Conservation (phyloP, 2,888 invertebrate species). For the Linnaemya tessellans region DNA sequence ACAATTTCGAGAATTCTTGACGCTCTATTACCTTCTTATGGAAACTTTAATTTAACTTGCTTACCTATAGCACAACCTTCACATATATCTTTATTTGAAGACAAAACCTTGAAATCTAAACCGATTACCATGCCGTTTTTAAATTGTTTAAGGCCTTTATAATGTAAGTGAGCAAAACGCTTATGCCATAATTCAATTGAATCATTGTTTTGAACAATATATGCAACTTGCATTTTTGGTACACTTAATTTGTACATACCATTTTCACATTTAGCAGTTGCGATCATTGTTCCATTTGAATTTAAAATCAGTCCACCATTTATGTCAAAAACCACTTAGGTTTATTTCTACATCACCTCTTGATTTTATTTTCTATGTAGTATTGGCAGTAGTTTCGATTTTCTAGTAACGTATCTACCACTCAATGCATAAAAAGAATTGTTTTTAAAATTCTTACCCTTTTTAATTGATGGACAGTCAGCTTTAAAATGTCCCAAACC, state of each 20-base stretch:
- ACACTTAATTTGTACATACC: neutral
- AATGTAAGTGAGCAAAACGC: conserved; percentile 40
- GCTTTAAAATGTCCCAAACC: conserved; percentile 46
- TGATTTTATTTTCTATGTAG: neutral
- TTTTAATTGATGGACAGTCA: conserved; percentile 9
- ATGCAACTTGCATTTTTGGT: neutral
- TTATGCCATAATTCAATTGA: conserved; percentile 1
- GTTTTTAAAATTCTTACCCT: conserved; percentile 10
- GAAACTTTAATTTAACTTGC: conserved; percentile 72
- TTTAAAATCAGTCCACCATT: conserved; percentile 2
- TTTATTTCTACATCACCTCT: neutral
- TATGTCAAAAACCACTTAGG: conserved; percentile 2
- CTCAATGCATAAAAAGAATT: conserved; percentile 29
- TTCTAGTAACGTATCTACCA: conserved; percentile 5
- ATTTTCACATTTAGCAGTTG: conserved; percentile 2
- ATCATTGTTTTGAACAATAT: neutral
- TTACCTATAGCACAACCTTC: conserved; percentile 73
- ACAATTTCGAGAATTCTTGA: conserved; percentile 75
- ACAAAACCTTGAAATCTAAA: conserved; percentile 1
- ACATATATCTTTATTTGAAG: conserved; percentile 50
- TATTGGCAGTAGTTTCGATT: neutral
- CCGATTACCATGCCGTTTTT: conserved; percentile 28
- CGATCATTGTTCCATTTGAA: conserved; percentile 1
- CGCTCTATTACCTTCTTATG: conserved; percentile 64
- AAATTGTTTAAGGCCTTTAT: conserved; percentile 13